phyloP scores from a whole-genome alignment of 2,113 vertebrate species.

The Cnemophilus loriae region DNA sequence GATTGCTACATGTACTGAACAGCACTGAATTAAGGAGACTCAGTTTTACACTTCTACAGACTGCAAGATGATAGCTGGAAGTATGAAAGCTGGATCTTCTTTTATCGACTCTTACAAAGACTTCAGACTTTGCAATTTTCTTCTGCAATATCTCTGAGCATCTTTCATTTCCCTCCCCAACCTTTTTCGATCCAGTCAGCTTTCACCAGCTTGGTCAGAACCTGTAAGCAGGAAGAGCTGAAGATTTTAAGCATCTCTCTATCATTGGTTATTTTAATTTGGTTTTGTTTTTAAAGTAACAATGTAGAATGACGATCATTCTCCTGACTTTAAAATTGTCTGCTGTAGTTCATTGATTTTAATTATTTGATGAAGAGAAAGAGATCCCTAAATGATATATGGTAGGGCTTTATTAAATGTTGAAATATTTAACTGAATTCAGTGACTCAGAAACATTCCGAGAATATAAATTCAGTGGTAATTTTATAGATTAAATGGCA shows the following conservation, averaged over 20 bases:
- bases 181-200: neutral
- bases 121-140: neutral
- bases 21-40: neutral
- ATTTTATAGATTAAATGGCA: slow-evolving; percentile 32
- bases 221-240: neutral
- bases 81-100: neutral
- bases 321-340: neutral
- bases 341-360: neutral
- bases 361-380: neutral
- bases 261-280: neutral
- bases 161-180: neutral
- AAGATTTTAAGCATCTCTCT: neutral
- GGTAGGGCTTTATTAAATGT: slow-evolving; percentile 1
- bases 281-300: neutral
- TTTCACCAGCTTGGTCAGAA: neutral
- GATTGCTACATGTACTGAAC: neutral
- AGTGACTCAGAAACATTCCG: slow-evolving; percentile 8
- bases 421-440: slow-evolving; percentile 53
- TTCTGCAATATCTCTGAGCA: neutral
- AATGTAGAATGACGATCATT: neutral
- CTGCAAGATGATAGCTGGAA: neutral
- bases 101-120: no score
- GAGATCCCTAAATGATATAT: neutral
- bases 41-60: neutral
- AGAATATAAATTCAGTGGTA: neutral